Percentiles rank a stretch among this genome's conserved stretches.
phyloP scores from a whole-genome alignment of 2,113 vertebrate genomes.

The Oryzias celebensis region DNA sequence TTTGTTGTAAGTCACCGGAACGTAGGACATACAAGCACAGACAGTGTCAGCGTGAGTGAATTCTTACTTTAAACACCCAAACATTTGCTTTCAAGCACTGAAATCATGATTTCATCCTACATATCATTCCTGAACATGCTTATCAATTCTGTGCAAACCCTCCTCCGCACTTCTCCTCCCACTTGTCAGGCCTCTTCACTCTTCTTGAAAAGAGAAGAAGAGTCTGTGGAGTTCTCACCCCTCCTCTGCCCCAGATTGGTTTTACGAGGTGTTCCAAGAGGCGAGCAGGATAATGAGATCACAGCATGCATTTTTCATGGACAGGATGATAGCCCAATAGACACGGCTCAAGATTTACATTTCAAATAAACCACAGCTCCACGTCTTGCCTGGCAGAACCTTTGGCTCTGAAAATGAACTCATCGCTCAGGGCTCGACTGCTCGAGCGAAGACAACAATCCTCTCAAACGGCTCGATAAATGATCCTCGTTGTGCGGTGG shows the following conservation, averaged over 20 bases:
- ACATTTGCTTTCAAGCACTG: neutral
- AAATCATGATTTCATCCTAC: neutral
- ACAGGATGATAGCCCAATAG: conserved; percentile 53
- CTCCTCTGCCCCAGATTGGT: conserved; percentile 52
- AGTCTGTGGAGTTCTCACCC: conserved; percentile 43
- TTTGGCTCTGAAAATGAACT: conserved; percentile 31
- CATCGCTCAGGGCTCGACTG: conserved; percentile 28
- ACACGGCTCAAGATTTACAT: conserved; percentile 52
- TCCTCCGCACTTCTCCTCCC: conserved; percentile 25
- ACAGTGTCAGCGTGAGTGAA: no score
- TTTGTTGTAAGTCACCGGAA: no score
- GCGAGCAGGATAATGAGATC: conserved; percentile 62
- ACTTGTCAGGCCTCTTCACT: conserved; percentile 50
- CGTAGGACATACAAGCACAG: no score
- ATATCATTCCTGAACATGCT: conserved; percentile 4
- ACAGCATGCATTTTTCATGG: conserved; percentile 66
- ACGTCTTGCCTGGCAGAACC: conserved; percentile 18
- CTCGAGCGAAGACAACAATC: conserved; percentile 20
- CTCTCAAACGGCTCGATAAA: conserved; percentile 8
- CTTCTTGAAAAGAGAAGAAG: conserved; percentile 41
- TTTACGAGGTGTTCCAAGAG: conserved; percentile 49
- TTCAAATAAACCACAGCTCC: conserved; percentile 54
- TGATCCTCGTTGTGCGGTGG: neutral
- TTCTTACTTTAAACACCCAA: neutral
- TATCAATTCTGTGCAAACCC: conserved; percentile 12